phyloP scores from a whole-genome alignment of 2,888 invertebrate species.

The Oligia latruncula region DNA sequence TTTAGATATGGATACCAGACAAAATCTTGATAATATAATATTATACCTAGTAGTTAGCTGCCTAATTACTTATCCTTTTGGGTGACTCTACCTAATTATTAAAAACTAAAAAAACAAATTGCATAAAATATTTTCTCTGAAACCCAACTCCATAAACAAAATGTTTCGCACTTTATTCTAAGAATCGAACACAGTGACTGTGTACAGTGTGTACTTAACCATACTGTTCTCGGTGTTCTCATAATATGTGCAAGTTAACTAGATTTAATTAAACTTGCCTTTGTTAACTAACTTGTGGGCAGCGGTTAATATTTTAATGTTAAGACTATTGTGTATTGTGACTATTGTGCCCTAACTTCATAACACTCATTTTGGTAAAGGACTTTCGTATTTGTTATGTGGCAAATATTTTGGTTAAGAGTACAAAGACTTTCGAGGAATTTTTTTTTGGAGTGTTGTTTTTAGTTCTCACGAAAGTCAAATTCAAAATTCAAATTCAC shows the following conservation, averaged over 20 bases:
- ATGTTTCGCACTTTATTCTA: constrained; percentile 6
- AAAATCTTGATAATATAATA: no score
- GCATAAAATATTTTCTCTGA: background rate
- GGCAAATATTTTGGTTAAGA: constrained; percentile 3
- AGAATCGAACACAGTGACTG: constrained; percentile 24
- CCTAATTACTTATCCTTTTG: background rate
- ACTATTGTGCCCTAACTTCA: constrained; percentile 51
- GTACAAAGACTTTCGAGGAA: background rate
- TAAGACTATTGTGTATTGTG: constrained; percentile 61
- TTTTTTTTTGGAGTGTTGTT: background rate
- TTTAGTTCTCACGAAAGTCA: background rate
- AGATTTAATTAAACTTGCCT: constrained; percentile 65
- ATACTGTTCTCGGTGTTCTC: constrained; percentile 27
- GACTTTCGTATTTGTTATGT: constrained; percentile 46
- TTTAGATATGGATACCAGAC: background rate
- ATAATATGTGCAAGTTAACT: constrained; percentile 45
- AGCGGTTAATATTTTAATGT: constrained; percentile 63
- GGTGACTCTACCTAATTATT: background rate
- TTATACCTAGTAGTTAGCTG: background rate
- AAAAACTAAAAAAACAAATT: background rate
- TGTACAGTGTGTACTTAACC: constrained; percentile 16
- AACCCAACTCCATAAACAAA: background rate
- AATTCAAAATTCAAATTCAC: no score
- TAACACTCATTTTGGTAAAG: constrained; percentile 42
- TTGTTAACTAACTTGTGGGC: constrained; percentile 55